Evolutionary conservation across 2,113 vertebrate species (phyloP), one percentile per base, ranked within the genome.

Genomic region (Pelvicachromis taeniatus): DNA sequence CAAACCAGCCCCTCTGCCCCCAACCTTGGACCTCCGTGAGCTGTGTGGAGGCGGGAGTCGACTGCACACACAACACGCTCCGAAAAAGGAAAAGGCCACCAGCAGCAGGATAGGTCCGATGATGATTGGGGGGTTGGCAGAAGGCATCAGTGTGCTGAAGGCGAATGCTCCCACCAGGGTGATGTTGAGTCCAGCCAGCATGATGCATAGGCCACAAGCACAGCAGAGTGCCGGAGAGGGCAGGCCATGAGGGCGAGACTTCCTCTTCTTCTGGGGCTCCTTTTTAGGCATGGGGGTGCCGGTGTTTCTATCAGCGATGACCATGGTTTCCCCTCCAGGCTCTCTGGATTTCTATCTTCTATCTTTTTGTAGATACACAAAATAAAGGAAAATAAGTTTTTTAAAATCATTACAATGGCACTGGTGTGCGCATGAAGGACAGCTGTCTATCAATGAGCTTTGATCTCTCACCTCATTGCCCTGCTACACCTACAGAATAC

Each of bases 161-260:
- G 98, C 97, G 55, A 99, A 98, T 0, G 97, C 97, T 23, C 98
- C 99, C 90, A 99, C 98, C 77, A 99, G 93, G 8, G 99, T 99
- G 95, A 99, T 98, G 96, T 99, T 99, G 91, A 99, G 97, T 82
- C 98, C 99, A 1, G 98, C 99, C 50, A 99, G 94, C 97, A 99
- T 98, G 95, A 98, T 97, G 95, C 98, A 99, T n/a, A 99, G 96
- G n/a, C 99, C 98, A 48, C 98, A 99, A 26, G 98, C 97, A 0
- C 98, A 99, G 95, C 98, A 99, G 29, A 99, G 96, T 0, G 98
- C 98, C 0, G 97, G 98, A 10, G 97, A 98, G 0, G 97, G 97
- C 14, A 98, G 95, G 10, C 97, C 95, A n/a, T 96, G 96, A 21
- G 96, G 96, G 16, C 96, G 94, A 92, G 73, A 85, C 89, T 85